These are phyloP conservation scores for Saturnia japonica DNA, from an alignment of 2,888 invertebrate genomes.

Conservation along the genomic window DNA sequence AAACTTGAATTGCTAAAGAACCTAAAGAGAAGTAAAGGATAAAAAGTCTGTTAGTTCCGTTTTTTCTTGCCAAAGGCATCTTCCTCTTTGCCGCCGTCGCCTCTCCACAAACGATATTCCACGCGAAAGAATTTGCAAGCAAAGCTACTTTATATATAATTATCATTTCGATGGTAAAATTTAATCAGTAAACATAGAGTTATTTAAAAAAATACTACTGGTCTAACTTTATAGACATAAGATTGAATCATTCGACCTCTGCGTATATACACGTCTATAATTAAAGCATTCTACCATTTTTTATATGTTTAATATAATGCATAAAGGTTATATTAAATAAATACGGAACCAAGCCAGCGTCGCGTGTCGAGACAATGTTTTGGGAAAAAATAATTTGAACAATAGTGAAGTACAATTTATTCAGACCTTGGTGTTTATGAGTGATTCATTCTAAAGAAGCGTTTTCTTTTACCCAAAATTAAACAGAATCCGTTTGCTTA, in stretches of 20 bases:
- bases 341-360: conserved; percentile 14
- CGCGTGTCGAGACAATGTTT: conserved; percentile 15
- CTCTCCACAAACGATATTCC: too few species aligned
- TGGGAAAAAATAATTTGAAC: conserved; percentile 17
- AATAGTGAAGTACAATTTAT: conserved; percentile 17
- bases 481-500: background rate
- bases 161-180: too few species aligned
- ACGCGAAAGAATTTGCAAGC: too few species aligned
- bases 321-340: conserved; percentile 6
- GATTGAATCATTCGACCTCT: background rate
- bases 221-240: too few species aligned
- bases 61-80: too few species aligned
- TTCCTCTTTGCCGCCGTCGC: too few species aligned
- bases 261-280: background rate
- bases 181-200: too few species aligned
- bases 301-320: background rate
- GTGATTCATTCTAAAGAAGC: conserved; percentile 10
- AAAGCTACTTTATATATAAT: too few species aligned
- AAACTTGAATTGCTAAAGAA: too few species aligned
- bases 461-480: background rate
- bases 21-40: too few species aligned
- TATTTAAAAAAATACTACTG: too few species aligned
- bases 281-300: background rate
- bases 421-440: conserved; percentile 10
- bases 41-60: too few species aligned